Conservation (phyloP, 2,113 vertebrate species). For the Hyla sarda region DNA sequence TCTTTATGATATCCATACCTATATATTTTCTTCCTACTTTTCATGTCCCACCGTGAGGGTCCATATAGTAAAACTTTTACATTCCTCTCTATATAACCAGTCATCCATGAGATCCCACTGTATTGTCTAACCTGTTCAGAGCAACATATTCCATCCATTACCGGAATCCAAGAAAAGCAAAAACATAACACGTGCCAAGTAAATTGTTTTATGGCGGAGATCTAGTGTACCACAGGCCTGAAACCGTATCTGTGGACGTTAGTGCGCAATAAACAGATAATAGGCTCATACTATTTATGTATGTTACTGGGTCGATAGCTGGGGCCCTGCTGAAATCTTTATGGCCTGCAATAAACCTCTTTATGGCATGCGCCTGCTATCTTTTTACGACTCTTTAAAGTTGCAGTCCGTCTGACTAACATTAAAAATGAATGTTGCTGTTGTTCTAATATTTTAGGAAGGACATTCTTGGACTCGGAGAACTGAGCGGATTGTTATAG, state of each 20-base stretch:
- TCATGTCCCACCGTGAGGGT: too few relatives aligned
- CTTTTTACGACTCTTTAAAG: constrained; percentile 61
- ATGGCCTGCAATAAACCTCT: constrained; percentile 45
- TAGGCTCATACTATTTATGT: constrained; percentile 46
- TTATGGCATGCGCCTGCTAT: constrained; percentile 41
- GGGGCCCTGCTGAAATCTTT: constrained; percentile 48
- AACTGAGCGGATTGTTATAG: neutral
- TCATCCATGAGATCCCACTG: neutral
- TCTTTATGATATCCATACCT: too few relatives aligned
- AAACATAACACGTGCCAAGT: constrained; percentile 28
- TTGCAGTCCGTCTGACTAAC: constrained; percentile 68
- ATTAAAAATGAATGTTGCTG: constrained; percentile 48
- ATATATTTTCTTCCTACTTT: too few relatives aligned
- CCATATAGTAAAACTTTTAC: neutral
- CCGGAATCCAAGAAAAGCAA: neutral
- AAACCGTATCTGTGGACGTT: constrained; percentile 24
- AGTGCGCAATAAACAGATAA: constrained; percentile 51
- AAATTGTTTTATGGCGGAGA: constrained; percentile 41
- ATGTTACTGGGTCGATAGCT: constrained; percentile 34
- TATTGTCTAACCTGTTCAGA: neutral
- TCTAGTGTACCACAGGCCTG: constrained; percentile 39
- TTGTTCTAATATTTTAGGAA: constrained; percentile 35
- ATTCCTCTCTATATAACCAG: neutral
- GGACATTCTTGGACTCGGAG: neutral
- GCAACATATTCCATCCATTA: constrained; percentile 8